phyloP scores from a whole-genome alignment of 2,888 invertebrate genomes.

The Arctia plantaginis region DNA sequence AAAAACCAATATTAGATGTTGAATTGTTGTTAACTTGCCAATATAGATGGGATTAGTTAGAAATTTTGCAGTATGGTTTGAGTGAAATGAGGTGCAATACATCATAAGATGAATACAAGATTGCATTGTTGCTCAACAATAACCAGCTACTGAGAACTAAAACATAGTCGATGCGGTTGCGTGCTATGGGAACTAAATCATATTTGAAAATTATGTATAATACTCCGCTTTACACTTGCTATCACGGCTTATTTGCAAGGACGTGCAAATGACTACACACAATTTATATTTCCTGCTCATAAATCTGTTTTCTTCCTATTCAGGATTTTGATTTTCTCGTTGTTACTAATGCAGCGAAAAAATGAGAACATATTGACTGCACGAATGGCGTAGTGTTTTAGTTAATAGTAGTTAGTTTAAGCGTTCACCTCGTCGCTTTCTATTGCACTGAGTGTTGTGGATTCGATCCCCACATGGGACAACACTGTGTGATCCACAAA shows the following conservation, averaged over 20 bases:
- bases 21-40: constrained; percentile 72
- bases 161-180: constrained; percentile 78
- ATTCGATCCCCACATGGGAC: no score
- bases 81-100: constrained; percentile 81
- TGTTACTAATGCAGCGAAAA: background rate
- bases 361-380: background rate
- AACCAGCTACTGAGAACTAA: constrained; percentile 72
- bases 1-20: constrained; percentile 81
- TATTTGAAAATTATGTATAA: constrained; percentile 74
- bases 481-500: no score
- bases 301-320: background rate
- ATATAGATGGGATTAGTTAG: constrained; percentile 66
- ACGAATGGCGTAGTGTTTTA: no score
- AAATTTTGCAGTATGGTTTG: constrained; percentile 64
- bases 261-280: constrained; percentile 37
- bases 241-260: constrained; percentile 45
- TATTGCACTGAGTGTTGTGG: no score
- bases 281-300: constrained; percentile 25
- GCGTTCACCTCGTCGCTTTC: no score
- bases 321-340: background rate
- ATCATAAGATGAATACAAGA: constrained; percentile 76
- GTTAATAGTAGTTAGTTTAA: no score
- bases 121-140: constrained; percentile 81
- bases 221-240: constrained; percentile 47
- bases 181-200: constrained; percentile 80